Percentiles rank a stretch among this genome's conserved stretches.
Evolutionary conservation across 2,797 vertebrate genomes (phyloP).

Genomic region (Crenichthys baileyi): DNA sequence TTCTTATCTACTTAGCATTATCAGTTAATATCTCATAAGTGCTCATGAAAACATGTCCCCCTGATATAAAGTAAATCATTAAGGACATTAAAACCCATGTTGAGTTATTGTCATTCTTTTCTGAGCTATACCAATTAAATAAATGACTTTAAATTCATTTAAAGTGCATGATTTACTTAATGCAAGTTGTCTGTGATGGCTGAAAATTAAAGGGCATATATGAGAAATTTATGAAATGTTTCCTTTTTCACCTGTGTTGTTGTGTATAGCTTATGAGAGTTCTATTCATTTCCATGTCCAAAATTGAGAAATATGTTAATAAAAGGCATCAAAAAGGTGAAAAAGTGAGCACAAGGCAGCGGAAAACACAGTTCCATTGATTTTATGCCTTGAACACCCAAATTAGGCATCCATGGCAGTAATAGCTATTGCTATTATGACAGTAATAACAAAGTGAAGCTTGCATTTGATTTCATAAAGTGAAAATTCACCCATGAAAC

Average conservation of each 20-base stretch:
- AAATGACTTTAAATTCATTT: slow-evolving; percentile 41
- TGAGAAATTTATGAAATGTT: too few relatives aligned
- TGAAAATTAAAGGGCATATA: slow-evolving; percentile 29
- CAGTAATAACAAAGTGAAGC: neutral
- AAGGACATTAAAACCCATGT: slow-evolving; percentile 42
- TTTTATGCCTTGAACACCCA: neutral
- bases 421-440: neutral
- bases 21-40: slow-evolving; percentile 49
- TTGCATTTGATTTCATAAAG: too few relatives aligned
- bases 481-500: too few relatives aligned
- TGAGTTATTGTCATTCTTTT: slow-evolving; percentile 42
- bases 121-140: slow-evolving; percentile 21
- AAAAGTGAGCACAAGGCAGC: neutral
- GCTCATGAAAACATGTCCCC: slow-evolving; percentile 33
- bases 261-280: neutral
- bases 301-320: neutral
- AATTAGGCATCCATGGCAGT: neutral
- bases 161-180: slow-evolving; percentile 23
- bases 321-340: neutral
- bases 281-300: neutral
- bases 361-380: neutral
- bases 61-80: slow-evolving; percentile 28
- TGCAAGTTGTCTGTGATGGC: slow-evolving; percentile 15
- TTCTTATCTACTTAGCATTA: slow-evolving; percentile 24
- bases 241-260: too few relatives aligned